These are phyloP conservation scores for Linurgus olivaceus DNA, from an alignment of 2,797 vertebrate species.

Conservation along the genomic window DNA sequence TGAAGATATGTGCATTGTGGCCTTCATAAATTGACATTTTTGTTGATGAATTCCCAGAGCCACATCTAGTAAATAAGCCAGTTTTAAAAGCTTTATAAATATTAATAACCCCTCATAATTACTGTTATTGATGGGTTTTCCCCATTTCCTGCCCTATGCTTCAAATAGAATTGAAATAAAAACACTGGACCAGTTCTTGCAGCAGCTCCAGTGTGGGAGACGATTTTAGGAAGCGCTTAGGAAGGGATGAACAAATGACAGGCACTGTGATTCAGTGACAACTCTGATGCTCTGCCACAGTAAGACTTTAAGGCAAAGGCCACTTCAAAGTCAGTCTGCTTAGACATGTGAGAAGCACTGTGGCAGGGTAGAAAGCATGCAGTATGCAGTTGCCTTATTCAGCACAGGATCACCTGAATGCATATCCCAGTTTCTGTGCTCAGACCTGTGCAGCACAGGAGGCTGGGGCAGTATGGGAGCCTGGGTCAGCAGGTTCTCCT, in stretches of 20 bases:
- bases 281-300: accelerated
- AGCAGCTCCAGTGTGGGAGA: neutral
- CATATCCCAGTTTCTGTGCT: neutral
- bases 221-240: neutral
- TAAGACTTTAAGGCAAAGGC: neutral
- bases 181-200: neutral
- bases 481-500: neutral
- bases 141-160: neutral
- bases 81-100: neutral
- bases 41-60: neutral
- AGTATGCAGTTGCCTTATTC: neutral
- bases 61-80: neutral
- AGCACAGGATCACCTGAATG: neutral
- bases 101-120: neutral
- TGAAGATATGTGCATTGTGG: neutral
- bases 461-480: neutral
- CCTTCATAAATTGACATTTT: neutral
- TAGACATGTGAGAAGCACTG: neutral
- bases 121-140: neutral
- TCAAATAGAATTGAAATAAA: neutral
- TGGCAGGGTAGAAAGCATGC: neutral
- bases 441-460: neutral
- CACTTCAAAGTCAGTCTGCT: neutral
- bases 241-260: neutral
- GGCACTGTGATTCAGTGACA: neutral